Conservation (phyloP, 1,140 invertebrate species). For the Pseudomyrmex cubaensis region DNA sequence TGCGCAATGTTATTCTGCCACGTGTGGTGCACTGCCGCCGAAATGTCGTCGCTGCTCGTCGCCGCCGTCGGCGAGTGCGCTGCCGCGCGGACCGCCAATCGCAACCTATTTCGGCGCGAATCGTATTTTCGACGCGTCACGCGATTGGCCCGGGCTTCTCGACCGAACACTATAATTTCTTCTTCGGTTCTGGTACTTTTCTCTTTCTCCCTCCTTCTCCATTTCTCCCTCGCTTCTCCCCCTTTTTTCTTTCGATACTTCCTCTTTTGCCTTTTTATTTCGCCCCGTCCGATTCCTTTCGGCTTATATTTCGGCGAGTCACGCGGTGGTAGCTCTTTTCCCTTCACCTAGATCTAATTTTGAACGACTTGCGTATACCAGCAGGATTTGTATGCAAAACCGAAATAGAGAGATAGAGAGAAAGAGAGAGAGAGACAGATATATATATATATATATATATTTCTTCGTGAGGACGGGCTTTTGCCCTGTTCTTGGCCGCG, state of each 20-base stretch:
- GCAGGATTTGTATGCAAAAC: background rate
- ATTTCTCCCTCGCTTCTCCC: background rate
- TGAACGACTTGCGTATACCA: background rate
- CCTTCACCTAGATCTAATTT: slow-evolving; percentile 51
- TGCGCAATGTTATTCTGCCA: slow-evolving; percentile 65
- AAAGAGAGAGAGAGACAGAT: too few species aligned
- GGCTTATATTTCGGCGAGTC: background rate
- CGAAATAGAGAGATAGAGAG: background rate
- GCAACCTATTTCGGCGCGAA: slow-evolving; percentile 59
- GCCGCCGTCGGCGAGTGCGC: slow-evolving; percentile 58
- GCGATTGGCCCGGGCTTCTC: slow-evolving; percentile 58
- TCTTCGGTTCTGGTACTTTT: slow-evolving; percentile 35
- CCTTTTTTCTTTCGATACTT: slow-evolving; percentile 27
- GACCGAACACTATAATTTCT: slow-evolving; percentile 37
- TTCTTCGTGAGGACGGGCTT: too few species aligned
- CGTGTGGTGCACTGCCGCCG: slow-evolving; percentile 73
- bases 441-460: too few species aligned
- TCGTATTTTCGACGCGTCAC: slow-evolving; percentile 64
- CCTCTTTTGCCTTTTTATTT: background rate
- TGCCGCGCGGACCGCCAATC: slow-evolving; percentile 63
- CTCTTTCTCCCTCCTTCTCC: background rate
- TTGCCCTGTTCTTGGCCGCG: background rate
- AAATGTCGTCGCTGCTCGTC: slow-evolving; percentile 63
- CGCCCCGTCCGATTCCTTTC: slow-evolving; percentile 25
- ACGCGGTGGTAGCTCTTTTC: background rate